phyloP scores from a whole-genome alignment of 1,140 invertebrate genomes.

The Aporrectodea caliginosa region DNA sequence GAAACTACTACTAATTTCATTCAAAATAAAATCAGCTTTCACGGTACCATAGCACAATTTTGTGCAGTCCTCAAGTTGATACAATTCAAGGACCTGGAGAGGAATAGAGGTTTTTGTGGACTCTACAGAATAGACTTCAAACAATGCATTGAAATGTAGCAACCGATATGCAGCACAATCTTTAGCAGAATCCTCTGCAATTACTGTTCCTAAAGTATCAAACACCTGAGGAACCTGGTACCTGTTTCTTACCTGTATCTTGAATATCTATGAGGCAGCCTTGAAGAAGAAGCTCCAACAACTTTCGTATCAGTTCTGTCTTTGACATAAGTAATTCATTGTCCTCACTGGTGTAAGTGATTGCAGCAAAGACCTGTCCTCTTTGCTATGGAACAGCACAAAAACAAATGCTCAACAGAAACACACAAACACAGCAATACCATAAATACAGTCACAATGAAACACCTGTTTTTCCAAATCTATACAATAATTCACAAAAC shows the following conservation, averaged over 20 bases:
- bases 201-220: background rate
- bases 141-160: background rate
- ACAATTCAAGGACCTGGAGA: no score
- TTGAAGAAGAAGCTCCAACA: conserved; percentile 64
- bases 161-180: background rate
- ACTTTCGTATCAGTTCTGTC: conserved; percentile 60
- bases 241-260: conserved; percentile 51
- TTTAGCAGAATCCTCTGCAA: conserved; percentile 1
- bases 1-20: no score
- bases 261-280: conserved; percentile 61
- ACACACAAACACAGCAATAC: no score
- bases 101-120: no score
- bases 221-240: background rate
- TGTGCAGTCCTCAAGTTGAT: no score
- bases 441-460: no score
- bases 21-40: no score
- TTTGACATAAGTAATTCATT: conserved; percentile 62
- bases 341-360: conserved; percentile 62
- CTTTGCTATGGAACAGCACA: conserved; percentile 55
- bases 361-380: conserved; percentile 63
- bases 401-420: background rate
- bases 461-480: no score
- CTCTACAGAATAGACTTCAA: no score
- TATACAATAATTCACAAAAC: no score
- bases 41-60: no score